Percentiles rank a stretch among this genome's conserved stretches.
Conservation (phyloP, 2,113 vertebrate species). For the Siniperca knerii region DNA sequence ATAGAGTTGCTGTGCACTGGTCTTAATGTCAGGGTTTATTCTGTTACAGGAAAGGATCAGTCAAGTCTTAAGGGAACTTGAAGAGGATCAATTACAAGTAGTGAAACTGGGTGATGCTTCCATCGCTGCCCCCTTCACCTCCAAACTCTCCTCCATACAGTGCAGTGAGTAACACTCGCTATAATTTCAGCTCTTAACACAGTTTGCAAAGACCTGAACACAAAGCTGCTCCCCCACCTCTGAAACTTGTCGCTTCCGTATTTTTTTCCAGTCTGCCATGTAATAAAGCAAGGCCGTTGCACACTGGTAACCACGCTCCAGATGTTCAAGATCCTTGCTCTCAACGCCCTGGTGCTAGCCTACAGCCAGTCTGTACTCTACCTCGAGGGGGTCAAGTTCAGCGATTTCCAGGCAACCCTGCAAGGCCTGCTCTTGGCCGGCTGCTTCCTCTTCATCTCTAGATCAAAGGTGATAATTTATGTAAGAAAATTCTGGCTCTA, state of each 20-base stretch:
- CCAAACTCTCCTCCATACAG: constrained; percentile 97
- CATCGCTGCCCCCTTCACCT: constrained; percentile 97
- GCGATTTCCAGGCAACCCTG: constrained; percentile 95
- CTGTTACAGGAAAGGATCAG: constrained; percentile 90
- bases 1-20: not conserved
- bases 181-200: not conserved
- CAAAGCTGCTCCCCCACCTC: not conserved
- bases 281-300: constrained; percentile 98
- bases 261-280: constrained; percentile 90
- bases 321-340: constrained; percentile 98
- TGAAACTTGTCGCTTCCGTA: constrained; percentile 9
- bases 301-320: constrained; percentile 96
- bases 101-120: constrained; percentile 98
- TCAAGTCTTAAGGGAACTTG: constrained; percentile 95
- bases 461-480: constrained; percentile 90
- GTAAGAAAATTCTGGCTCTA: not conserved
- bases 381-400: constrained; percentile 97
- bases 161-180: constrained; percentile 88
- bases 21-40: constrained; percentile 28
- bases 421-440: constrained; percentile 95
- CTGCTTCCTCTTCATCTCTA: constrained; percentile 98
- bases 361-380: constrained; percentile 99
- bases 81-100: constrained; percentile 92
- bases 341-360: constrained; percentile 95
- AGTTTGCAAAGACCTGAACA: constrained; percentile 6